Percentiles rank a stretch among this genome's conserved stretches.
phyloP scores from a whole-genome alignment of 2,797 vertebrate genomes.

The Threskiornis aethiopicus region DNA sequence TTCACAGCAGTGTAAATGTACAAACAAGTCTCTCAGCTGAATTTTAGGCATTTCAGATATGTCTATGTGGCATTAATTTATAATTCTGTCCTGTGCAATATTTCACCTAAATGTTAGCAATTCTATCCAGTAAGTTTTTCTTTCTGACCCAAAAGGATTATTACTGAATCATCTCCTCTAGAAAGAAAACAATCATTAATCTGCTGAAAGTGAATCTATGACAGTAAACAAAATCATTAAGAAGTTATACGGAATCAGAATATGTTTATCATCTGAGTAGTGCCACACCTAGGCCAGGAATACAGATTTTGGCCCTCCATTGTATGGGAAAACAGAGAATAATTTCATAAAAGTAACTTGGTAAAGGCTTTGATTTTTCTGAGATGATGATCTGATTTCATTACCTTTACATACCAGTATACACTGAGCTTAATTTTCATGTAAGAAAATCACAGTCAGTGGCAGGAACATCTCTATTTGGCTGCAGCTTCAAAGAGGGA shows the following conservation, averaged over 20 bases:
- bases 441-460: conserved; percentile 23
- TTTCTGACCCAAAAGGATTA: neutral
- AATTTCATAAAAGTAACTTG: neutral
- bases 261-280: neutral
- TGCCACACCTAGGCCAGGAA: neutral
- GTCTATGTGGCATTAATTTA: neutral
- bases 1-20: neutral
- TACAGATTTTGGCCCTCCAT: neutral
- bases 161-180: conserved; percentile 5
- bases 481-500: conserved; percentile 39
- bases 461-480: conserved; percentile 37
- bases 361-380: conserved; percentile 21
- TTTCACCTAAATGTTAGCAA: conserved; percentile 34
- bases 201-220: neutral
- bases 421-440: conserved; percentile 20
- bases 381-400: neutral
- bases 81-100: neutral
- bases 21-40: neutral
- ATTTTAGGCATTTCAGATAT: neutral
- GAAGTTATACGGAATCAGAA: neutral
- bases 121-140: neutral
- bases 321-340: neutral
- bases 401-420: neutral
- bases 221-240: conserved; percentile 39
- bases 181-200: conserved; percentile 38